Conservation (phyloP, 2,888 invertebrate genomes). For the Cyrtodaria siliqua region DNA sequence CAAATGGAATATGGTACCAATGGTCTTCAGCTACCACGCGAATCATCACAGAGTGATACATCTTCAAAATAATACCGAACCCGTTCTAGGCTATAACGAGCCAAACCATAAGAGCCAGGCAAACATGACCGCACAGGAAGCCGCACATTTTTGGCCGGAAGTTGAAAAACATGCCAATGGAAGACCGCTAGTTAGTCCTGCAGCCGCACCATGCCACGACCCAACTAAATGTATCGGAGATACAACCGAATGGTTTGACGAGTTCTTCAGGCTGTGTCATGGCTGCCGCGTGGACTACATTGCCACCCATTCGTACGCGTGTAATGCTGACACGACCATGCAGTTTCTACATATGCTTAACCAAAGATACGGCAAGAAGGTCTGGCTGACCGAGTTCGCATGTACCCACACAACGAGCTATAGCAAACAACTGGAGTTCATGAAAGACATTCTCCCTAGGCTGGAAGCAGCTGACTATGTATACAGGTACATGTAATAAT, state of each 20-base stretch:
- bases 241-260: constrained; percentile 56
- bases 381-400: constrained; percentile 69
- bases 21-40: too few relatives aligned
- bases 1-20: too few relatives aligned
- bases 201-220: constrained; percentile 41
- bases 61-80: too few relatives aligned
- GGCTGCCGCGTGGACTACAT: constrained; percentile 64
- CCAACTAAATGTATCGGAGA: constrained; percentile 11
- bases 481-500: too few relatives aligned
- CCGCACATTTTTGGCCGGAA: constrained; percentile 59
- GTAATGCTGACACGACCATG: constrained; percentile 58
- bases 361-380: constrained; percentile 54
- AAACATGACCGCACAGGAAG: constrained; percentile 60
- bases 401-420: constrained; percentile 50
- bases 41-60: too few relatives aligned
- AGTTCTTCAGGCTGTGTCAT: constrained; percentile 49
- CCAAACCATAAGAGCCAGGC: constrained; percentile 63
- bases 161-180: constrained; percentile 45
- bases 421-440: constrained; percentile 43
- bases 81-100: constrained; percentile 66
- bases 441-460: constrained; percentile 57
- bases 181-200: constrained; percentile 61
- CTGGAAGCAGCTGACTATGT: constrained; percentile 57
- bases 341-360: constrained; percentile 49
- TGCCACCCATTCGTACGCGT: constrained; percentile 63